Conservation (phyloP, 2,888 invertebrate genomes). For the Plagodis pulveraria region DNA sequence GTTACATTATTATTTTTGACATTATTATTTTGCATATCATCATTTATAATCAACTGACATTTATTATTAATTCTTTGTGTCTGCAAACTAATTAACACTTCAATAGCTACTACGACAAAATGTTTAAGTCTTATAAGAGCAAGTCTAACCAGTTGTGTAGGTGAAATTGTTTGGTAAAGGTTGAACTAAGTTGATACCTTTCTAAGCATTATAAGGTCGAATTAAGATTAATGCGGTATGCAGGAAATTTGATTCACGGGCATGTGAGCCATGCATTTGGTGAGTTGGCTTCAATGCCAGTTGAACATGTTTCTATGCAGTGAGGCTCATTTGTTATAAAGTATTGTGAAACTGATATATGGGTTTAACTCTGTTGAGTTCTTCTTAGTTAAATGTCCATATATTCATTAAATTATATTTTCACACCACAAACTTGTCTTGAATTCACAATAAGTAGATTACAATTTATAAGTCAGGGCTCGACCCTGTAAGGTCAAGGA, state of each 20-base stretch:
- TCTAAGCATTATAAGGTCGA: constrained; percentile 64
- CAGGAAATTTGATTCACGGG: constrained; percentile 49
- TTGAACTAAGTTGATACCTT: constrained; percentile 53
- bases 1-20: constrained; percentile 27
- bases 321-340: constrained; percentile 4
- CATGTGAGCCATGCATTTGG: constrained; percentile 36
- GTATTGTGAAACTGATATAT: not conserved
- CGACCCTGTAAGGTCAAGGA: too few species aligned
- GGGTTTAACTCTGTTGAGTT: too few species aligned
- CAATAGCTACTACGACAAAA: constrained; percentile 38
- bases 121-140: constrained; percentile 22
- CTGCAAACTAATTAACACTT: constrained; percentile 50
- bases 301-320: constrained; percentile 22
- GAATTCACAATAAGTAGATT: too few species aligned
- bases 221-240: constrained; percentile 44
- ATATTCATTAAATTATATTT: too few species aligned
- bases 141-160: constrained; percentile 51
- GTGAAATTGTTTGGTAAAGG: constrained; percentile 63
- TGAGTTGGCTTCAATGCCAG: constrained; percentile 28
- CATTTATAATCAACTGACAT: constrained; percentile 42
- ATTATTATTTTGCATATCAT: constrained; percentile 21
- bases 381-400: too few species aligned
- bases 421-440: too few species aligned
- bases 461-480: too few species aligned
- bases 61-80: constrained; percentile 47